Evolutionary conservation across 2,797 vertebrate genomes (phyloP).

Genomic region (Arnoldichthys spilopterus): DNA sequence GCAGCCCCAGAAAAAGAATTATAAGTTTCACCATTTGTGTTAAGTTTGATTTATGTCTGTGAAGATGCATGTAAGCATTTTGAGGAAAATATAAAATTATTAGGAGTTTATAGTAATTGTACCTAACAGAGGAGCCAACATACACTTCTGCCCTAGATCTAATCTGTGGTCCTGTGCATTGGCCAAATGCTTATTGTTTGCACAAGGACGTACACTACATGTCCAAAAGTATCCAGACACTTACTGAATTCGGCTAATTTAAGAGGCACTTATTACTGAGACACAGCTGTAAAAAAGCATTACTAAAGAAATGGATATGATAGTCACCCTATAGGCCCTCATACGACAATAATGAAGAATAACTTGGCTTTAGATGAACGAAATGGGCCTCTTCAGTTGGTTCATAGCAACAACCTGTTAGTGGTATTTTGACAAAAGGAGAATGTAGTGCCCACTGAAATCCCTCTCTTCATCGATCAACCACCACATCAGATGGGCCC

Average conservation of each 20-base stretch:
- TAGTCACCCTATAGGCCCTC: no score
- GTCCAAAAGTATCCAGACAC: no score
- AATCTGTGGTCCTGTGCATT: no score
- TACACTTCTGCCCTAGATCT: no score
- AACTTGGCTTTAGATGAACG: not conserved
- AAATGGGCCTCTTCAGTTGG: not conserved
- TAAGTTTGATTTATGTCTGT: not conserved
- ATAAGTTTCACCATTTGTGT: not conserved
- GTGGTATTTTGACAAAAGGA: not conserved
- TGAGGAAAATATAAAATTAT: not conserved
- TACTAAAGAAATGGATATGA: no score
- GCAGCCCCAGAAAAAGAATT: not conserved
- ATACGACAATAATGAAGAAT: not conserved
- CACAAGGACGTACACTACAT: no score
- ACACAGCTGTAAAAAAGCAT: not conserved
- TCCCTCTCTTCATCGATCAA: slow-evolving; percentile 21
- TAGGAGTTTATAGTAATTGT: no score
- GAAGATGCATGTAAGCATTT: not conserved
- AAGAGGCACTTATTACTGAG: not conserved
- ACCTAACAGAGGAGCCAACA: not conserved
- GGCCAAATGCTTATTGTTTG: no score
- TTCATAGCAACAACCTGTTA: not conserved
- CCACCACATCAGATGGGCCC: slow-evolving; percentile 34
- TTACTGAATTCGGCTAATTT: not conserved
- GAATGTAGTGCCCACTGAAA: slow-evolving; percentile 14